A percentile compares a stretch with the other conserved stretches of the same genome.
phyloP scores from a whole-genome alignment of 2,888 invertebrate species.

The Isoperla grammatica region DNA sequence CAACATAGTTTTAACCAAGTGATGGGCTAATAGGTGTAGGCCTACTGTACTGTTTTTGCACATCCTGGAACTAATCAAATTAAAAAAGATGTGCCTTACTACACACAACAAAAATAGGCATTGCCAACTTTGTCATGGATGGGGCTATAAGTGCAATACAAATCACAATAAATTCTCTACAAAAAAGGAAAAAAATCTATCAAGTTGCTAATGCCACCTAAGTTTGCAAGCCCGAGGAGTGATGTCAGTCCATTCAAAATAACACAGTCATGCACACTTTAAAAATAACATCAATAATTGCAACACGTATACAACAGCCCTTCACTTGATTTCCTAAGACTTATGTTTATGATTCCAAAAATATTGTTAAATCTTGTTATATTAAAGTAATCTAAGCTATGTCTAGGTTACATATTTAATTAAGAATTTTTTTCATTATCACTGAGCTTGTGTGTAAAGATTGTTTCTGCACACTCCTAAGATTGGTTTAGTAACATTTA shows the following conservation, averaged over 20 bases:
- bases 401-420: not conserved
- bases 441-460: conserved; percentile 10
- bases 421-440: conserved; percentile 3
- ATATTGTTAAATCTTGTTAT: conserved; percentile 21
- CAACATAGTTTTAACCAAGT: too few relatives aligned
- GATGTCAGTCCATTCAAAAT: not conserved
- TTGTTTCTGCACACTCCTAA: conserved; percentile 7
- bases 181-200: too few relatives aligned
- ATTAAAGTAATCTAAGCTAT: not conserved
- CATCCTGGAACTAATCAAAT: too few relatives aligned
- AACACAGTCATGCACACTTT: not conserved
- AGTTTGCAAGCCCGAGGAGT: too few relatives aligned
- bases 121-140: too few relatives aligned
- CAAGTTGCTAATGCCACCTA: too few relatives aligned
- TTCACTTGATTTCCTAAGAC: conserved; percentile 3
- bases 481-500: conserved; percentile 4
- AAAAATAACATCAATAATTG: not conserved
- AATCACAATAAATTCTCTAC: too few relatives aligned
- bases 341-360: conserved; percentile 26
- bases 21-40: too few relatives aligned
- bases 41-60: too few relatives aligned
- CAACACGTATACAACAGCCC: conserved; percentile 15
- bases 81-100: too few relatives aligned
- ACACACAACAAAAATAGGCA: too few relatives aligned
- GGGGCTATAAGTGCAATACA: too few relatives aligned